A percentile compares a stretch with the other conserved stretches of the same genome.
phyloP scores from a whole-genome alignment of 2,113 vertebrate genomes.

The Centrocercus urophasianus region DNA sequence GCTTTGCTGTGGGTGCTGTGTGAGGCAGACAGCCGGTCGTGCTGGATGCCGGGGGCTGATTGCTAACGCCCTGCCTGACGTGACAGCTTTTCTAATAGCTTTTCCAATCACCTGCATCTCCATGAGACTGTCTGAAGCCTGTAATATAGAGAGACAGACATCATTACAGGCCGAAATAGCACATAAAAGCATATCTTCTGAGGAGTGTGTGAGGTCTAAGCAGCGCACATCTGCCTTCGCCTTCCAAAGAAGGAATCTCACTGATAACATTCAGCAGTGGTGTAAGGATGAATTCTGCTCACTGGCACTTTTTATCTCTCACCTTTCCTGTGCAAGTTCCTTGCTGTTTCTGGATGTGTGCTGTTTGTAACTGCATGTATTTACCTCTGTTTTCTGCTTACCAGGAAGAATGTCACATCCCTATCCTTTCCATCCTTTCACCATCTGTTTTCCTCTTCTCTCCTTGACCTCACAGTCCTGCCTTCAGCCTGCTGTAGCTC shows the following conservation, averaged over 20 bases:
- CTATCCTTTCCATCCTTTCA: not conserved
- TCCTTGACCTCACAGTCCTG: not conserved
- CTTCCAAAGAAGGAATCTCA: not conserved
- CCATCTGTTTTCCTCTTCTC: not conserved
- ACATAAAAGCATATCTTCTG: not conserved
- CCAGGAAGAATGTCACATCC: not conserved
- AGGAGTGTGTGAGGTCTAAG: not conserved
- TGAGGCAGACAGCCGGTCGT: accelerated
- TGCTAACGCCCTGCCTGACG: not conserved
- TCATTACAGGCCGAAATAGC: not conserved
- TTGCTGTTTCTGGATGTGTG: not conserved
- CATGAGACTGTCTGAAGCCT: not conserved
- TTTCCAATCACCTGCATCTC: not conserved
- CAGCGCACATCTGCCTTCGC: accelerated
- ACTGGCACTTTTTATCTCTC: conserved; percentile 24
- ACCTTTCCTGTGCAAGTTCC: conserved; percentile 45
- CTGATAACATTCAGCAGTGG: not conserved
- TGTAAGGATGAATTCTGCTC: conserved; percentile 17
- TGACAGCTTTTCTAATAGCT: not conserved
- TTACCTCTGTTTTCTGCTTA: not conserved
- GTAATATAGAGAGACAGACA: not conserved
- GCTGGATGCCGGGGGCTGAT: accelerated
- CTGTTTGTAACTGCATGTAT: not conserved
- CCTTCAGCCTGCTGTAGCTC: not conserved
- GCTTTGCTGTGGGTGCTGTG: not conserved